Base-by-base conservation (phyloP, 2,888 invertebrate species). In the Campaea margaritaria region DNA sequence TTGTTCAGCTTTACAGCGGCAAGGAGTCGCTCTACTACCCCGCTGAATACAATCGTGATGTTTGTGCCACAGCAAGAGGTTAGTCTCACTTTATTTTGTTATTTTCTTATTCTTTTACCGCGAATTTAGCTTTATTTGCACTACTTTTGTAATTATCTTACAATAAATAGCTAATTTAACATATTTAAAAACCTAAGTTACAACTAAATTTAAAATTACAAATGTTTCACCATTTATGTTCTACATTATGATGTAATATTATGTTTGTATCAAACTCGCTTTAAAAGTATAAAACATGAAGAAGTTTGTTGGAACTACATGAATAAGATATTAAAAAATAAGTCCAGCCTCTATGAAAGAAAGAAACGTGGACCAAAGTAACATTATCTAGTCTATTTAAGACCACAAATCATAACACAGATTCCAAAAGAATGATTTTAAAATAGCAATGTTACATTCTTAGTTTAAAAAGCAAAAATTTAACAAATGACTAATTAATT, bases 31-130 rank as follows among this genome's bases (percentile, higher is more conserved):
- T 93, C 94, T 9, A 93, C 94, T 14, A 96, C 96, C 9, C 98
- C 98, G 0, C 87, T 98, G 44, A 99, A 99, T 90, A 99, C 99
- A 8, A 92, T 97, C 64, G 91, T 99, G 57, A 96, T 99, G 95
- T 99, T 99, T 93, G 99, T 99, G 16, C 99, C 99, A 3, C 99
- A 99, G 86, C 99, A 99, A 94, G 99, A 99, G 95, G 98, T 96
- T 75, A 73, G 75, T 76, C 11, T 16, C 16, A 21, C 34, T 34
- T 7, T 11, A 14, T 16, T 12, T 44, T 27, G 42, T 15, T 39
- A 10, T 43, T 42, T 4, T n/a, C 50, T 15, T n/a, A n/a, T n/a
- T n/a, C n/a, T n/a, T n/a, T n/a, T n/a, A n/a, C n/a, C n/a, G n/a
- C n/a, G n/a, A n/a, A n/a, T n/a, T n/a, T n/a, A n/a, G 0, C 36